These are phyloP conservation scores for Brenthis ino DNA, from an alignment of 2,888 invertebrate genomes.

Conservation along the genomic window DNA sequence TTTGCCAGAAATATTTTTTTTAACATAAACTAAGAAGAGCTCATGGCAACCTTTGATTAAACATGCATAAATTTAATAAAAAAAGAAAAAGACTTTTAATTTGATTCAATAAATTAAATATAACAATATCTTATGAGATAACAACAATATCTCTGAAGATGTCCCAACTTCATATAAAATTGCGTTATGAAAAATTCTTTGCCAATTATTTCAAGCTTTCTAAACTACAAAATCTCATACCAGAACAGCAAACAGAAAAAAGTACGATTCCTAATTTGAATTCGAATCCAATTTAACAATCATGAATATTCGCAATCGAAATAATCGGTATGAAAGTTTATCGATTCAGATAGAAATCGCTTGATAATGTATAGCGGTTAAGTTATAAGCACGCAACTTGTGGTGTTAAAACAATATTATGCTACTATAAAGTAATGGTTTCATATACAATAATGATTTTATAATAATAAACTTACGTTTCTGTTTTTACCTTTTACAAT, in stretches of 20 bases:
- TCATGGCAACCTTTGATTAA: too few species aligned
- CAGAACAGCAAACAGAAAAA: conserved; percentile 27
- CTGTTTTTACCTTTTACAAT: background rate
- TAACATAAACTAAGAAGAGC: too few species aligned
- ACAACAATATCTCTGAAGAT: too few species aligned
- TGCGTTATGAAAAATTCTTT: background rate
- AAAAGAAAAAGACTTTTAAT: too few species aligned
- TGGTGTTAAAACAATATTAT: conserved; percentile 11
- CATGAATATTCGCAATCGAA: conserved; percentile 37
- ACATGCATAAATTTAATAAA: too few species aligned
- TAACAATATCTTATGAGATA: too few species aligned
- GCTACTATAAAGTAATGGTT: too few species aligned
- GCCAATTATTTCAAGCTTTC: conserved; percentile 15
- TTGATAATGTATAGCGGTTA: conserved; percentile 36
- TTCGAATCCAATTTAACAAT: conserved; percentile 33
- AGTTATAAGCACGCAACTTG: conserved; percentile 37
- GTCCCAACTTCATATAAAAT: too few species aligned
- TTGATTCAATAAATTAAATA: too few species aligned
- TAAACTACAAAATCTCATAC: conserved; percentile 18
- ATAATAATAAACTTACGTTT: too few species aligned
- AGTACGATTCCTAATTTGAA: conserved; percentile 28
- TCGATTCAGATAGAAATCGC: conserved; percentile 39
- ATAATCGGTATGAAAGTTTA: conserved; percentile 39
- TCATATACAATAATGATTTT: too few species aligned
- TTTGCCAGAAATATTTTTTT: too few species aligned